A percentile compares a stretch with the other conserved stretches of the same genome.
Conservation (phyloP, 2,797 vertebrate genomes). For the Sparidentex hasta region DNA sequence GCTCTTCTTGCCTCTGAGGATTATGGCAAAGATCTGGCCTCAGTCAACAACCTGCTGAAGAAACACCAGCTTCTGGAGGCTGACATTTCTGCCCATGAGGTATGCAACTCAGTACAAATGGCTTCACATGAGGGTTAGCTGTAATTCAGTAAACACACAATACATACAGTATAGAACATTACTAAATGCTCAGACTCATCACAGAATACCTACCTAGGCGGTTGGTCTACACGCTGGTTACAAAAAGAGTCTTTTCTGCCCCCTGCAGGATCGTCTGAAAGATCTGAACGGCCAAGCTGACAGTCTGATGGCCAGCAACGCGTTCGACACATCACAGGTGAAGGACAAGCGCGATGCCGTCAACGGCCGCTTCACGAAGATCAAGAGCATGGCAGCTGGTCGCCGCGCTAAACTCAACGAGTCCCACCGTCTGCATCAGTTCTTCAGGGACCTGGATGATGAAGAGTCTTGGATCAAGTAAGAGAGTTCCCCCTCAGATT, state of each 20-base stretch:
- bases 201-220: background rate
- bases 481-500: constrained; percentile 41
- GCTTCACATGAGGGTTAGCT: constrained; percentile 8
- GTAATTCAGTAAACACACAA: background rate
- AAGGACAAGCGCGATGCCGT: constrained; percentile 96
- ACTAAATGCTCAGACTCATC: background rate
- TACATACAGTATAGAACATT: background rate
- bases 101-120: constrained; percentile 54
- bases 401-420: constrained; percentile 94
- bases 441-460: constrained; percentile 98
- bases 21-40: constrained; percentile 98
- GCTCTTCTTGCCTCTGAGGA: constrained; percentile 98
- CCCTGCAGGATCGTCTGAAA: constrained; percentile 93
- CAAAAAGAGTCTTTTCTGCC: background rate
- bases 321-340: constrained; percentile 96
- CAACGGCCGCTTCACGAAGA: constrained; percentile 93
- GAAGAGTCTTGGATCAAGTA: constrained; percentile 99
- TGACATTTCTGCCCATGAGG: constrained; percentile 98
- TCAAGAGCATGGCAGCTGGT: constrained; percentile 93
- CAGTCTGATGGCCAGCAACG: constrained; percentile 96
- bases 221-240: background rate
- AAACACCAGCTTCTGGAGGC: constrained; percentile 98
- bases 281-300: constrained; percentile 97
- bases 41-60: constrained; percentile 98
- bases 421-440: constrained; percentile 98